Conservation (phyloP, 1,140 invertebrate genomes). For the Macrotrachela quadricornifera region DNA sequence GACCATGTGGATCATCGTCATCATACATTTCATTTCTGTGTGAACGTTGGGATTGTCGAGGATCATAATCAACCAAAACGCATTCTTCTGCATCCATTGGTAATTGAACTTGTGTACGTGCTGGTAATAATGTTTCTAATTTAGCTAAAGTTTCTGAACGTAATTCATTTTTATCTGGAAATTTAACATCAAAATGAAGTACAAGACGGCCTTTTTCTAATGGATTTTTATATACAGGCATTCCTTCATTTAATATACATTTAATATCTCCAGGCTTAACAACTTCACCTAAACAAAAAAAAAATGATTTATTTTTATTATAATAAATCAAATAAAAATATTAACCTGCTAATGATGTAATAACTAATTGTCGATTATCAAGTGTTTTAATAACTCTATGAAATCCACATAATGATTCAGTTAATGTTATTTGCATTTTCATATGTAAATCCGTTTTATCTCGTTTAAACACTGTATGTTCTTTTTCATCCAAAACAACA, state of each 20-base stretch:
- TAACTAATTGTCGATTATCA: conserved; percentile 72
- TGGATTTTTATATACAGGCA: conserved; percentile 88
- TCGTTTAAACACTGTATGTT: conserved; percentile 55
- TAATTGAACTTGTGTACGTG: conserved; percentile 47
- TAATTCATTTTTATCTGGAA: conserved; percentile 55
- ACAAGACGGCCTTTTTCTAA: conserved; percentile 82
- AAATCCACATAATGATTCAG: conserved; percentile 87
- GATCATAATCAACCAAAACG: conserved; percentile 36
- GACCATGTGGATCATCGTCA: conserved; percentile 43
- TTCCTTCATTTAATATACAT: conserved; percentile 72
- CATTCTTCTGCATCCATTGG: conserved; percentile 59
- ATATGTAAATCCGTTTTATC: conserved; percentile 64
- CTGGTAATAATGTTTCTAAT: conserved; percentile 62
- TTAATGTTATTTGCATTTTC: conserved; percentile 49
- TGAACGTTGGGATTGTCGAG: conserved; percentile 10
- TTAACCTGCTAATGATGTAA: conserved; percentile 54
- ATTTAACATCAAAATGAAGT: conserved; percentile 72
- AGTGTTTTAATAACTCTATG: conserved; percentile 73
- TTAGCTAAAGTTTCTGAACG: conserved; percentile 46
- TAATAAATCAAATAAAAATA: no score
- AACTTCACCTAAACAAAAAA: conserved; percentile 35
- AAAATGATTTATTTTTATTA: no score
- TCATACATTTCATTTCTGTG: conserved; percentile 12
- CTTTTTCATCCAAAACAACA: conserved; percentile 87
- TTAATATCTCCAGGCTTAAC: conserved; percentile 72